A percentile compares a stretch with the other conserved stretches of the same genome.
These are phyloP conservation scores for Vesta saturnalis DNA, from an alignment of 2,888 invertebrate species.

Conservation along the genomic window DNA sequence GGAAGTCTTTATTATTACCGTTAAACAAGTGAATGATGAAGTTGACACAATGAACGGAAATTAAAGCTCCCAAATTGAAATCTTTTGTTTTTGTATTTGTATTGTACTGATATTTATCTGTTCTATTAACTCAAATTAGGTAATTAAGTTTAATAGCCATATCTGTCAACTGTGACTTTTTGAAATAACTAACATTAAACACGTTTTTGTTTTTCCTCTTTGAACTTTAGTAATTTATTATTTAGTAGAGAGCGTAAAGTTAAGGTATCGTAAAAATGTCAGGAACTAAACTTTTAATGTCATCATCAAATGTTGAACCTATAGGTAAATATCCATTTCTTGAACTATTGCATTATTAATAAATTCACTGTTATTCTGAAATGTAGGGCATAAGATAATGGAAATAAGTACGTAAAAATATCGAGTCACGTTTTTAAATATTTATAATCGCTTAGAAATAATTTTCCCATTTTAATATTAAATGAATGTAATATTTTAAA, in stretches of 20 bases:
- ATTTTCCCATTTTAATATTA: too few relatives aligned
- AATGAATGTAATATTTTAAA: too few relatives aligned
- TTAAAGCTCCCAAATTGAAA: neutral
- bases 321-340: slow-evolving; percentile 5
- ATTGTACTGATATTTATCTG: neutral
- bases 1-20: slow-evolving; percentile 12
- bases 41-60: slow-evolving; percentile 12
- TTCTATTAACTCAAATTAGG: neutral
- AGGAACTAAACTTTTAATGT: slow-evolving; percentile 6
- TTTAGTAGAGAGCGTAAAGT: neutral
- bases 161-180: neutral
- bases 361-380: neutral
- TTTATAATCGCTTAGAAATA: neutral
- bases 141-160: neutral
- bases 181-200: too few relatives aligned
- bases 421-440: neutral
- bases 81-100: neutral
- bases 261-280: neutral
- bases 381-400: neutral
- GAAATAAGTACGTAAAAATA: neutral
- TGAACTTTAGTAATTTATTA: neutral
- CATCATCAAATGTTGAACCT: neutral
- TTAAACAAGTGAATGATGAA: slow-evolving; percentile 1
- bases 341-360: neutral
- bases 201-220: neutral